These are phyloP conservation scores for Peromyscus maniculatus DNA, from an alignment of 2,113 vertebrate genomes.

Conservation along the genomic window DNA sequence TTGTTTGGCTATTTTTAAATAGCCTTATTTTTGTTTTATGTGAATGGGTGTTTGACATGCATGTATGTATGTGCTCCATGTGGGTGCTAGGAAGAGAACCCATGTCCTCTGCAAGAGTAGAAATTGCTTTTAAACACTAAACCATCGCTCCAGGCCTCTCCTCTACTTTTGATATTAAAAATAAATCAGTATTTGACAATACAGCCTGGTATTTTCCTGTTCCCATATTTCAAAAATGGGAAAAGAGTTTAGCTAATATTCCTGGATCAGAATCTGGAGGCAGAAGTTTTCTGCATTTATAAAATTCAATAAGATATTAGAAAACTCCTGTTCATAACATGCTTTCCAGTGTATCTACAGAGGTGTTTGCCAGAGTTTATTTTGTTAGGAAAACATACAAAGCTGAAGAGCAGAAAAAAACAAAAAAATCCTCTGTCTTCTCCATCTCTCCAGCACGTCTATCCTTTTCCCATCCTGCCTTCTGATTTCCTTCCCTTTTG, in stretches of 20 bases:
- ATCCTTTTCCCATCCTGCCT: not conserved
- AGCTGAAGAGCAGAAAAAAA: not conserved
- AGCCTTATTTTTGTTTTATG: not conserved
- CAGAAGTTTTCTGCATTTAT: not conserved
- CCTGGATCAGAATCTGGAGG: not conserved
- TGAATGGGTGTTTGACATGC: not conserved
- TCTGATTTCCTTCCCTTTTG: not conserved
- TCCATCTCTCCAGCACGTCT: not conserved
- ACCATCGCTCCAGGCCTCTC: not conserved
- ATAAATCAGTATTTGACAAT: conserved; percentile 11
- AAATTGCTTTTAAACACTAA: not conserved
- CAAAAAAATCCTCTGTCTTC: not conserved
- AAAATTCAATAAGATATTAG: conserved; percentile 37
- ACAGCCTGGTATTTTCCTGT: not conserved
- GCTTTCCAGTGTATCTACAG: not conserved
- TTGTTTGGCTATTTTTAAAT: not conserved
- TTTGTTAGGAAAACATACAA: not conserved
- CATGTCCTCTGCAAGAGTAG: not conserved
- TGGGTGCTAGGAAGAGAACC: not conserved
- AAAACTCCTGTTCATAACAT: not conserved
- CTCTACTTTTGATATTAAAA: conserved; percentile 1
- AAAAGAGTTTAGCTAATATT: conserved; percentile 41
- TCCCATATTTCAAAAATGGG: not conserved
- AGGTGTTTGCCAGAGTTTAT: not conserved
- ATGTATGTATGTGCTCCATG: not conserved